Evolutionary conservation across 1,140 invertebrate genomes (phyloP).

Genomic region (Ruditapes philippinarum): DNA sequence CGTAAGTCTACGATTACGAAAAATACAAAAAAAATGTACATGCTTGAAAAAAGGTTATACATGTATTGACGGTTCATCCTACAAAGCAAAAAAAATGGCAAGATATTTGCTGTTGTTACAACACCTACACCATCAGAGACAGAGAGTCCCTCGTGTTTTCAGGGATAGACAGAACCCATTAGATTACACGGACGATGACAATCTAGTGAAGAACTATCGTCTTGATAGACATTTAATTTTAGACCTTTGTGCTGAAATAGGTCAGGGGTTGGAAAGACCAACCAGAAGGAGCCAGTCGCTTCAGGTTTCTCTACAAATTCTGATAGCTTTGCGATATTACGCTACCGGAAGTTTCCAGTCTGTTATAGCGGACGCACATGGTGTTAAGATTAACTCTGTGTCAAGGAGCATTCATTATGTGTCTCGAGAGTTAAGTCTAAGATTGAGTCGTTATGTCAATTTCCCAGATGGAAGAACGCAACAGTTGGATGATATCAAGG

Average conservation of each 20-base stretch:
- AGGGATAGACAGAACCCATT: neutral
- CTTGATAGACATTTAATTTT: too few relatives aligned
- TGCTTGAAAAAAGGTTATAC: too few relatives aligned
- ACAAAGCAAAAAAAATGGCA: too few relatives aligned
- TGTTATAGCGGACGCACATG: neutral
- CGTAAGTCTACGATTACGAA: too few relatives aligned
- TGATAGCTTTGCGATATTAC: neutral
- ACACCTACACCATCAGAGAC: too few relatives aligned
- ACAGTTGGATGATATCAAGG: neutral
- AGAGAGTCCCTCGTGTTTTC: too few relatives aligned
- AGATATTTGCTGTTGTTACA: too few relatives aligned
- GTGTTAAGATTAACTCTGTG: neutral
- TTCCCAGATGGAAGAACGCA: neutral
- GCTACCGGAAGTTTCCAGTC: conserved; percentile 14
- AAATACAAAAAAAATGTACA: too few relatives aligned
- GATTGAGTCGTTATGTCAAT: neutral
- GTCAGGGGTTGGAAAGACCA: neutral
- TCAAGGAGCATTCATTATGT: neutral
- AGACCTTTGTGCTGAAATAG: too few relatives aligned
- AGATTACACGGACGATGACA: neutral
- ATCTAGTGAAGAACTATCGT: neutral
- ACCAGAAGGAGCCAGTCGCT: neutral
- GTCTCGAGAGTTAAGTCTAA: neutral
- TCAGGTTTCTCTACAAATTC: neutral
- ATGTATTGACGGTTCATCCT: too few relatives aligned